Evolutionary conservation across 2,888 invertebrate species (phyloP), one percentile per base, ranked within the genome.

Genomic region (Rotaria magnacalcarata): DNA sequence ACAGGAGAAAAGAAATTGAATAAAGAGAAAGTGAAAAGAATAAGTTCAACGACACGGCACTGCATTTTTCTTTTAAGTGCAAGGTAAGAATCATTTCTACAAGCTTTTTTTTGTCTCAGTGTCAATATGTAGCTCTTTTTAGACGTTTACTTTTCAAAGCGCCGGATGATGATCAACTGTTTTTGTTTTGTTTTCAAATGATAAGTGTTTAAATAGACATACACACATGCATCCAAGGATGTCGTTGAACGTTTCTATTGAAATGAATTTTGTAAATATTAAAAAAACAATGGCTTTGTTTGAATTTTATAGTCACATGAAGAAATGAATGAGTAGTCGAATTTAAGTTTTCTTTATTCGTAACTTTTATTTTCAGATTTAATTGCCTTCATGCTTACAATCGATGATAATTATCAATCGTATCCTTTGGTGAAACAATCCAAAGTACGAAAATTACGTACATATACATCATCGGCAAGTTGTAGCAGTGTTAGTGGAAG

Each of bases 401-500:
- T 24, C 0, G 19, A 67, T 67, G 67, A 67, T 67, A 41, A 14
- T 41, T 67, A 34, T 34, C 19, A 34, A 19, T 34, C 27, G 27
- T 67, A 67, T 47, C 80, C 80, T 47, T 43, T 80, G 19, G 41
- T 80, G 4, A 80, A 80, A 80, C 80, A 80, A 47, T 80, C 80
- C 4, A 80, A 47, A 47, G 80, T 80, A 47, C 80, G 80, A n/a
- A 80, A 80, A 47, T n/a, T 80, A n/a, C 34, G 41, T 43, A 80
- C 80, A 80, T 47, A 47, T 47, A 24, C 47, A 47, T 80, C 80
- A 47, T 47, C 43, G 3, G n/a, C 47, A 47, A 47, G 47, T 47
- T n/a, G n/a, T n/a, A 47, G 43, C 10, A 21, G 16, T 47, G 43
- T 7, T 8, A 80, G 80, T 47, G 67, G 34, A 67, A 80, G 80